Percentiles rank a stretch among this genome's conserved stretches.
Conservation (phyloP, 2,888 invertebrate species). For the Junonia oenone region DNA sequence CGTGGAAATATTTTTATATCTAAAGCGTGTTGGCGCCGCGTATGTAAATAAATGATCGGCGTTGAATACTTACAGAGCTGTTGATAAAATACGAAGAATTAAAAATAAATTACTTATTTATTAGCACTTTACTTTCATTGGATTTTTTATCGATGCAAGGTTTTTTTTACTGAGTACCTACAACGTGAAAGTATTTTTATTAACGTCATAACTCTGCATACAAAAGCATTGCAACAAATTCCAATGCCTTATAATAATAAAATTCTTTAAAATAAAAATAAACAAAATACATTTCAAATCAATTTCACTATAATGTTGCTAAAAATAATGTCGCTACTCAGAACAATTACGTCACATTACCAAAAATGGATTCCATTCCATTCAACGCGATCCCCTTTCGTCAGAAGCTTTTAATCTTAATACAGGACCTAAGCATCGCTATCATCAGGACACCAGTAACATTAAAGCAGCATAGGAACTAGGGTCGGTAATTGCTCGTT, state of each 20-base stretch:
- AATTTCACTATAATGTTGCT: not conserved
- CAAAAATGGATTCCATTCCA: not conserved
- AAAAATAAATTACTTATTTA: conserved; percentile 17
- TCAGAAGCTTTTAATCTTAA: conserved; percentile 25
- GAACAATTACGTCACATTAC: not conserved
- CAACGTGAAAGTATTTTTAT: conserved; percentile 13
- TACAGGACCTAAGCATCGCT: conserved; percentile 23
- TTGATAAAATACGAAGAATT: conserved; percentile 8
- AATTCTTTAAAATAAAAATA: not conserved
- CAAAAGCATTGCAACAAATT: not conserved
- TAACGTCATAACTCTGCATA: not conserved
- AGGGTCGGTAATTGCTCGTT: conserved; percentile 58
- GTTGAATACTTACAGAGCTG: not conserved
- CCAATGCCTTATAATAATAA: not conserved
- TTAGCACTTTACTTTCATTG: conserved; percentile 6
- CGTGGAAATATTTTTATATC: conserved; percentile 25
- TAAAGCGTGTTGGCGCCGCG: conserved; percentile 4
- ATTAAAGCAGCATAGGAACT: conserved; percentile 41
- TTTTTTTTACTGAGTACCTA: not conserved
- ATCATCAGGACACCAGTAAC: conserved; percentile 27
- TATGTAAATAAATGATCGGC: not conserved
- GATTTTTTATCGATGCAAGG: conserved; percentile 1
- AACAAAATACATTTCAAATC: not conserved
- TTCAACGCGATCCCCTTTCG: conserved; percentile 8
- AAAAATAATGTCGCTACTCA: not conserved